These are phyloP conservation scores for Muntiacus muntjak DNA, from an alignment of 2,113 vertebrate genomes.

Conservation along the genomic window DNA sequence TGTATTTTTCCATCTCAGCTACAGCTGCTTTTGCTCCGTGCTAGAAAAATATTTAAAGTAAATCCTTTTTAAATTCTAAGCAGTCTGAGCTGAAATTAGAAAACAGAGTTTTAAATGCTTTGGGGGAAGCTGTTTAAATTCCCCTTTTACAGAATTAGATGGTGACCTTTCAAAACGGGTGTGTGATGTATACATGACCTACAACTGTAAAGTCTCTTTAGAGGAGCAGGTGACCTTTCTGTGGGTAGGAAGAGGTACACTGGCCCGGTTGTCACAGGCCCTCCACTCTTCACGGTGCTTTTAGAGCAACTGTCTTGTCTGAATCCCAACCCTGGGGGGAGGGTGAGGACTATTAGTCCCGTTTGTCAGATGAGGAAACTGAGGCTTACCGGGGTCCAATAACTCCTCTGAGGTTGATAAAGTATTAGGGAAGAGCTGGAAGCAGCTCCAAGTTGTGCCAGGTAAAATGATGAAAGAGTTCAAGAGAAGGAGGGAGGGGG, in stretches of 20 bases:
- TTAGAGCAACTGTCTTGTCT: background rate
- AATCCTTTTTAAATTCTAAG: slow-evolving; percentile 66
- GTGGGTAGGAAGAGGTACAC: background rate
- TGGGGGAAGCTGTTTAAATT: background rate
- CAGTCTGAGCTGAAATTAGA: slow-evolving; percentile 59
- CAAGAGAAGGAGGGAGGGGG: background rate
- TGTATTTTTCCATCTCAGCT: slow-evolving; percentile 44
- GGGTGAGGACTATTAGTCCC: background rate
- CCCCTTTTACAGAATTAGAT: background rate
- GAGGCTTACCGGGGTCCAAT: background rate
- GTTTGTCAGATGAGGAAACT: background rate
- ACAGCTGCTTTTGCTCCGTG: background rate
- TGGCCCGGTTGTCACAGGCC: background rate
- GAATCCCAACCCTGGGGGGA: background rate
- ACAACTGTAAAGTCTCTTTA: background rate
- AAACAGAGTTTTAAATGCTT: slow-evolving; percentile 51
- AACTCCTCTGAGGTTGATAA: background rate
- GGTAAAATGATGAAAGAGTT: background rate
- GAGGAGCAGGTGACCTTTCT: background rate
- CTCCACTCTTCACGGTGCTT: background rate
- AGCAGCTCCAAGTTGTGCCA: background rate
- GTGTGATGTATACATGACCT: background rate
- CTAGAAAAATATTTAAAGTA: slow-evolving; percentile 53
- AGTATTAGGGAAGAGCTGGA: background rate
- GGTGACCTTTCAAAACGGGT: slow-evolving; percentile 26